Conservation (phyloP, 1,140 invertebrate genomes). For the Marisa cornuarietis region DNA sequence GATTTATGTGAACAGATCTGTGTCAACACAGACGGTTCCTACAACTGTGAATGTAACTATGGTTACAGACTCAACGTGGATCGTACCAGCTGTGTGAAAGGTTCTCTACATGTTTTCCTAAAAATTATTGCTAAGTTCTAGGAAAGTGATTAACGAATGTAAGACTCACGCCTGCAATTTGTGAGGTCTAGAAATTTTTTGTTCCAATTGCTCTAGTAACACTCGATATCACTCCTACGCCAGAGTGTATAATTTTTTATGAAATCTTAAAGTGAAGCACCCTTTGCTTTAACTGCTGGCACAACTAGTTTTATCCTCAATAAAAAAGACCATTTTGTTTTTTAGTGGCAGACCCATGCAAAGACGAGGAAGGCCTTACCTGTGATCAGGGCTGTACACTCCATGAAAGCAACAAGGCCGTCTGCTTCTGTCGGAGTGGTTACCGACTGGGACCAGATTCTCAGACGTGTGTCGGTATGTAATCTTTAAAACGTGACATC, state of each 20-base stretch:
- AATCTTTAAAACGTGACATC: too few relatives aligned
- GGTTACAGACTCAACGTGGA: slow-evolving; percentile 10
- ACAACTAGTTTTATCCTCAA: neutral
- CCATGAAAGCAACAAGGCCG: neutral
- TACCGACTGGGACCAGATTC: neutral
- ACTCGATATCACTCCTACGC: too few relatives aligned
- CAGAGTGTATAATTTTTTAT: too few relatives aligned
- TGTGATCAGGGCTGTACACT: neutral
- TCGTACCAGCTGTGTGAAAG: too few relatives aligned
- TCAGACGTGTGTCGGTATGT: neutral
- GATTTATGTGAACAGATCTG: slow-evolving; percentile 8
- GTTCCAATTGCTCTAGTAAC: too few relatives aligned
- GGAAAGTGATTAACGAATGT: too few relatives aligned
- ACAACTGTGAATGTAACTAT: slow-evolving; percentile 23
- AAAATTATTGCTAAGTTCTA: neutral
- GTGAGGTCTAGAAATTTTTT: neutral
- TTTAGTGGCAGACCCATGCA: neutral
- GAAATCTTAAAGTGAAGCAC: too few relatives aligned
- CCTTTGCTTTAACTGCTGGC: too few relatives aligned
- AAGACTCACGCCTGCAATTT: neutral
- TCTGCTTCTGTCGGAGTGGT: neutral
- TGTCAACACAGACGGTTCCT: slow-evolving; percentile 26
- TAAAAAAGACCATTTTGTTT: neutral
- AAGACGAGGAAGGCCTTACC: neutral
- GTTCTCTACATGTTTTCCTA: neutral